Base-by-base conservation (phyloP, 2,797 vertebrate species). In the Spheniscus humboldti region DNA sequence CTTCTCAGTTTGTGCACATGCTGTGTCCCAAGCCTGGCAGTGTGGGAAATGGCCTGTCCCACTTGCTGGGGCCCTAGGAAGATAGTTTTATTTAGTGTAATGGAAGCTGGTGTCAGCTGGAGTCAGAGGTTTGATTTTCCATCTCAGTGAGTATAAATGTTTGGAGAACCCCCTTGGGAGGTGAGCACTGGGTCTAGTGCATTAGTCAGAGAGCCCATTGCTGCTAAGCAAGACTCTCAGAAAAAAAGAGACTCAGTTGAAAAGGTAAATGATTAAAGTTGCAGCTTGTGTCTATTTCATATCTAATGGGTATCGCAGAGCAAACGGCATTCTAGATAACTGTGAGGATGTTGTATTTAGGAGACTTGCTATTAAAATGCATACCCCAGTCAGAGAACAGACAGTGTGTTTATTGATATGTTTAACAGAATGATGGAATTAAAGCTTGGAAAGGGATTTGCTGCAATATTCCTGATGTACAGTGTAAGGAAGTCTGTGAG, bases 91-190 rank as follows among this genome's bases (percentile, higher is more conserved):
- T 88, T 80, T 83, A 66, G 57, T 75, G 81, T 96, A 86, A 88
- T 86, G 76, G 89, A 94, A 83, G 84, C 81, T 89, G 88, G 71
- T 83, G 84, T 93, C 93, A 93, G 81, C 92, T 96, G 95, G 81
- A 94, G 91, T 75, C 94, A 48, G 86, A 60, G 62, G 82, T 88
- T 88, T 95, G 91, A 76, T 94, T 92, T 96, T 94, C 91, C 79
- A 50, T 95, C 91, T 83, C 33, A 1, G 55, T 0, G 2, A 67
- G 57, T 80, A 17, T 78, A 80, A 75, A 72, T 78, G 85, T 75
- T 87, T 66, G 64, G 72, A 85, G 95, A 47, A 80, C 18, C 47
- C 94, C 64, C 81, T 7, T 68, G 94, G 89, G 94, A 94, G 41
- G 53, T 30, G 64, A 91, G 87, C 64, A 15, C 75, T 77, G 66